A percentile compares a stretch with the other conserved stretches of the same genome.
Conservation (phyloP, 2,797 vertebrate species). For the Ficedula albicollis region DNA sequence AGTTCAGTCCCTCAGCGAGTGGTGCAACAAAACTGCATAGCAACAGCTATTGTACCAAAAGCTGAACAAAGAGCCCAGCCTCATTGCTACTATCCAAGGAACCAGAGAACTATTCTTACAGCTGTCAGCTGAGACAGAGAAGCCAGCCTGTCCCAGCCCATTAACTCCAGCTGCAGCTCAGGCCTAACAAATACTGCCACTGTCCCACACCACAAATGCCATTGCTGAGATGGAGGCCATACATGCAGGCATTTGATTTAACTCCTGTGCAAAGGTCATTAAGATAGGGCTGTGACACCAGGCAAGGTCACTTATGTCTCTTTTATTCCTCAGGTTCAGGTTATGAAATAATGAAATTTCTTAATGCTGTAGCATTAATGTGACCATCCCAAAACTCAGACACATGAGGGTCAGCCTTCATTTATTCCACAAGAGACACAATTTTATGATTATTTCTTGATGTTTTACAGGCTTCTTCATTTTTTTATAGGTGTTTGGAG, state of each 20-base stretch:
- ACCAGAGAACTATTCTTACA: background rate
- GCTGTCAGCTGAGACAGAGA: background rate
- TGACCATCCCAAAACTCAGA: background rate
- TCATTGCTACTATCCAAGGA: background rate
- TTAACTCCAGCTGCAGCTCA: background rate
- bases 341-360: background rate
- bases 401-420: background rate
- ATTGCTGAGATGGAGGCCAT: background rate
- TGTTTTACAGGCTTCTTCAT: background rate
- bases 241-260: background rate
- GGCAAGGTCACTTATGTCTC: background rate
- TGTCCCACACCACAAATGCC: rapidly evolving
- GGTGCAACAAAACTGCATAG: background rate
- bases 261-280: background rate
- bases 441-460: background rate
- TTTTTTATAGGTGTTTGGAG: background rate
- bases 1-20: background rate
- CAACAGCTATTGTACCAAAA: background rate
- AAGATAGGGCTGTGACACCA: background rate
- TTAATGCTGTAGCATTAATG: background rate
- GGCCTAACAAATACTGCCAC: background rate
- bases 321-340: background rate
- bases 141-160: background rate
- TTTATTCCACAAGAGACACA: background rate
- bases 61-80: background rate